Base-by-base conservation (phyloP, 2,888 invertebrate species). In the Caenorhabditis sp. region DNA sequence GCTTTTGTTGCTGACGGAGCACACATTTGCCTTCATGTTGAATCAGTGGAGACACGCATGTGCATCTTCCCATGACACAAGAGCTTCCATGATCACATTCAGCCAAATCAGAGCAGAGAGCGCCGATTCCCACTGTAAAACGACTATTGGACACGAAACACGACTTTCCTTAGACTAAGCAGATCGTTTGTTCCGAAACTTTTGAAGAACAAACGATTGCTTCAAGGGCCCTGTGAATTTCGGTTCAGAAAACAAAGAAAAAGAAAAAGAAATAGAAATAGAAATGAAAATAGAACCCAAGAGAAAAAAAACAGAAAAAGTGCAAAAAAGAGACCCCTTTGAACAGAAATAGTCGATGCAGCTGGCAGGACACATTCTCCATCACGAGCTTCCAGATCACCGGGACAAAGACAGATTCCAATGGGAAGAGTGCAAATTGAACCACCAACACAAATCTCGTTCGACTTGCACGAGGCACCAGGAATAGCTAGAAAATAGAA, bases 391-490 rank as follows among this genome's bases (percentile, higher is more conserved):
- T 89, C 89, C 60, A 89, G 68, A 62, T 89, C 89, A 18, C 87
- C 88, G 18, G 91, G 90, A 81, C 90, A 90, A 32, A 90, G 85
- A 76, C 90, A 90, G 26, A 89, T 79, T 22, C 87, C 87, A 68
- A 89, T 86, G 6, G 89, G 88, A 60, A 84, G 84, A 26, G 89
- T 86, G 71, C 91, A 91, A 35, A 87, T 78, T 15, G 90, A 88
- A 26, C 91, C 91, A 24, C 91, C 91, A 6, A 82, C 80, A 79
- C 91, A 91, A 70, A 87, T 77, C 80, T 90, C 90, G 60, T 89
- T 87, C 22, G 82, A 83, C 28, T 86, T 84, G 67, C 91, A 91
- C 15, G 87, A 86, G n/a, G 83, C 80, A 35, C 90, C 90, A 56
- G 90, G 88, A 47, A 74, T 72, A 60, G 78, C 82, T 82, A 67